phyloP scores from a whole-genome alignment of 2,113 vertebrate genomes.

The Clarias macrocephalus region DNA sequence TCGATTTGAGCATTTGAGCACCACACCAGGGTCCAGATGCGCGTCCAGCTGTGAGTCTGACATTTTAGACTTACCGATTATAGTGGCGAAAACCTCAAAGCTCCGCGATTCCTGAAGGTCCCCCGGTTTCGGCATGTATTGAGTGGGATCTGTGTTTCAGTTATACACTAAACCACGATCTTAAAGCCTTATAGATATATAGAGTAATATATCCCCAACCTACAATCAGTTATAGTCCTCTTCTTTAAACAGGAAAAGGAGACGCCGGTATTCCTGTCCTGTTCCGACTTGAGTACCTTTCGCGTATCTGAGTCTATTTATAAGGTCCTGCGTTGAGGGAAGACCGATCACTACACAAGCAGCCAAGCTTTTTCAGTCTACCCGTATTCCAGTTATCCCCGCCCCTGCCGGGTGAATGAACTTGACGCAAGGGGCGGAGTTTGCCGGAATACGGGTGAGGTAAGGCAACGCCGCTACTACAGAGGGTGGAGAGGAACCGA shows the following conservation, averaged over 20 bases:
- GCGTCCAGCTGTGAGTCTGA: constrained; percentile 9
- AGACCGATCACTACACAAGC: constrained; percentile 61
- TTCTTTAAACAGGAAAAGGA: background rate
- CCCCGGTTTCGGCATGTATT: constrained; percentile 73
- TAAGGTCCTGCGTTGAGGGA: constrained; percentile 51
- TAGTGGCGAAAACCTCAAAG: constrained; percentile 72
- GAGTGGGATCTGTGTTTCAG: background rate
- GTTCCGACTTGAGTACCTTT: constrained; percentile 10
- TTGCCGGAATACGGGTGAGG: background rate
- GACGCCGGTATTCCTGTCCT: constrained; percentile 34
- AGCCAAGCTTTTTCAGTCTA: background rate
- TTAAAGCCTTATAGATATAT: background rate
- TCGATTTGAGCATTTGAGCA: background rate
- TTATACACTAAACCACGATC: constrained; percentile 24
- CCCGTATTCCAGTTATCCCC: background rate
- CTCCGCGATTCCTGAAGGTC: constrained; percentile 64
- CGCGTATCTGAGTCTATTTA: constrained; percentile 29
- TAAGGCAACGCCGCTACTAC: background rate
- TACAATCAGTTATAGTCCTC: background rate
- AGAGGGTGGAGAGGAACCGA: constrained; percentile 62
- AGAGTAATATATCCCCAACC: constrained; percentile 49
- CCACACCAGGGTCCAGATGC: constrained; percentile 1
- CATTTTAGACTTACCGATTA: constrained; percentile 70
- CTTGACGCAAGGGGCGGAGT: background rate
- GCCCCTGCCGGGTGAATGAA: background rate